Percentiles rank a stretch among this genome's conserved stretches.
phyloP scores from a whole-genome alignment of 1,140 invertebrate species.

The Calycopis cecrops region DNA sequence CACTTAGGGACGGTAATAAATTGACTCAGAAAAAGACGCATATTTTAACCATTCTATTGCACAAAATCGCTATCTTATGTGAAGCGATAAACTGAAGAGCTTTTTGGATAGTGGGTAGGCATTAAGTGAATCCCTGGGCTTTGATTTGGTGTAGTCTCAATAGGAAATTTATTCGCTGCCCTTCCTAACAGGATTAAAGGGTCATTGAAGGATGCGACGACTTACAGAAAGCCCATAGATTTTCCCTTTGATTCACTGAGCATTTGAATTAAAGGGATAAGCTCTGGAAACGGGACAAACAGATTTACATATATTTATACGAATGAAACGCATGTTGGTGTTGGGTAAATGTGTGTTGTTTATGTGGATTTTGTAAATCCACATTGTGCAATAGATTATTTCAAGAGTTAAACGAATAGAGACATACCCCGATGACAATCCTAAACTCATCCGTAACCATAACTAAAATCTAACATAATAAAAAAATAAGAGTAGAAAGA shows the following conservation, averaged over 20 bases:
- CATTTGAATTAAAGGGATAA: constrained; percentile 6
- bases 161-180: constrained; percentile 26
- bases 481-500: too few species aligned
- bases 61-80: constrained; percentile 5
- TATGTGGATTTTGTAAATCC: neutral
- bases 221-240: neutral
- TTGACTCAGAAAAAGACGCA: too few species aligned
- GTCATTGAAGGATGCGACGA: constrained; percentile 17
- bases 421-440: too few species aligned
- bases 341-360: neutral
- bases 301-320: neutral
- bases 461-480: too few species aligned
- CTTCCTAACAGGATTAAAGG: constrained; percentile 20
- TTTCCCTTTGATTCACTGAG: constrained; percentile 3
- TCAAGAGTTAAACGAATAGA: too few species aligned
- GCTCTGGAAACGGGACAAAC: neutral
- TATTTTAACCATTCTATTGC: too few species aligned
- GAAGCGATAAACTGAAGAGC: neutral
- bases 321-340: neutral
- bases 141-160: constrained; percentile 23
- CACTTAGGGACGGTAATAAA: too few species aligned
- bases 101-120: constrained; percentile 3
- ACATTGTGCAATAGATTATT: too few species aligned
- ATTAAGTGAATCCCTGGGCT: constrained; percentile 25
- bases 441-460: too few species aligned